A percentile compares a stretch with the other conserved stretches of the same genome.
These are phyloP conservation scores for Euproctis similis DNA, from an alignment of 2,888 invertebrate genomes.

Conservation along the genomic window DNA sequence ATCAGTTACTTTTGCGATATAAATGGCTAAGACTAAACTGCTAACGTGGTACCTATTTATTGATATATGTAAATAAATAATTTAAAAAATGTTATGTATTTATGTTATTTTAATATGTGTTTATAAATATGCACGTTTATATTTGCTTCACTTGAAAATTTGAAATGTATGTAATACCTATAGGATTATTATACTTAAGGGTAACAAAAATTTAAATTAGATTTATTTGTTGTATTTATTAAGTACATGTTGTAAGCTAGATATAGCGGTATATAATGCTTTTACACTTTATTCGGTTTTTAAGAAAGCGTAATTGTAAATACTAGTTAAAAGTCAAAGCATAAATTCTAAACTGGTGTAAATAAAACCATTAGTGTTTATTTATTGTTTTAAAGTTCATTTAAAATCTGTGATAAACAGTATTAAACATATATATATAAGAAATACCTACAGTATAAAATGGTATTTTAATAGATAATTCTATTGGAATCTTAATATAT, in stretches of 20 bases:
- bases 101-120: too few species aligned
- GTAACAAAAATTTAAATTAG: constrained; percentile 11
- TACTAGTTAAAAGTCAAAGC: constrained; percentile 55
- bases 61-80: too few species aligned
- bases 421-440: constrained; percentile 35
- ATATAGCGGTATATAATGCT: constrained; percentile 19
- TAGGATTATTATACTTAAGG: constrained; percentile 13
- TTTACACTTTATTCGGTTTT: constrained; percentile 31
- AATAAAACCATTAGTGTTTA: constrained; percentile 45
- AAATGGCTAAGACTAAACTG: too few species aligned
- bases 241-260: constrained; percentile 19
- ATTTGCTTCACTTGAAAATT: too few species aligned
- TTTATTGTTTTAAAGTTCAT: constrained; percentile 34
- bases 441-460: too few species aligned
- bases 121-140: too few species aligned
- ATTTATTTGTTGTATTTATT: constrained; percentile 7
- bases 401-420: constrained; percentile 55
- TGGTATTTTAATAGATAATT: too few species aligned
- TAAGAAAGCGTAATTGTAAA: constrained; percentile 43
- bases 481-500: too few species aligned
- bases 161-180: constrained; percentile 17
- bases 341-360: constrained; percentile 71
- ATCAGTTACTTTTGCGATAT: too few species aligned
- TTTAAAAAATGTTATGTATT: too few species aligned
- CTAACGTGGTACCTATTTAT: too few species aligned